These are phyloP conservation scores for Mixornis gularis DNA, from an alignment of 2,113 vertebrate species.

Conservation along the genomic window DNA sequence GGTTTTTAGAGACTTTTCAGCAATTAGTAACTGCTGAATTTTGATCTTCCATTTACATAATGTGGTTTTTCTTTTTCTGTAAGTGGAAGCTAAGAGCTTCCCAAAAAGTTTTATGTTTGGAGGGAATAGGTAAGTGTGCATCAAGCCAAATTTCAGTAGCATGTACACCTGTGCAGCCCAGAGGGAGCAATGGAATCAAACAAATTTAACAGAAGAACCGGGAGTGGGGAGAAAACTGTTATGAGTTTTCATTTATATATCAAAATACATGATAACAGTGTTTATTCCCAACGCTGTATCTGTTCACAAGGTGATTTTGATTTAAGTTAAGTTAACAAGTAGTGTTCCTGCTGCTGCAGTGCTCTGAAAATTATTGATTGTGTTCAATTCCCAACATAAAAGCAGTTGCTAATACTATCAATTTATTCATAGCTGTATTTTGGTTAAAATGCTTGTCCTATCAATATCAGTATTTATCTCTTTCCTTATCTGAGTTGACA, in stretches of 20 bases:
- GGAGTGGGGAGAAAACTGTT: rapidly evolving
- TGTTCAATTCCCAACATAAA: background rate
- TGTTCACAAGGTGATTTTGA: background rate
- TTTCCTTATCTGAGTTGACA: background rate
- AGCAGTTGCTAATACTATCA: background rate
- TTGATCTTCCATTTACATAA: slow-evolving; percentile 39
- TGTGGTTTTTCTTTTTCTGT: background rate
- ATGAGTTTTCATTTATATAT: background rate
- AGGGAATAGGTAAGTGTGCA: background rate
- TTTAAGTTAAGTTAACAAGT: background rate
- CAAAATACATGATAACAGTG: background rate
- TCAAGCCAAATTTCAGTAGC: background rate
- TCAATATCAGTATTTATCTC: background rate
- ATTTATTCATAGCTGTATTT: background rate
- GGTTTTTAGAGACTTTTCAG: background rate
- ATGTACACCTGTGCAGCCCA: background rate
- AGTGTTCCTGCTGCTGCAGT: background rate
- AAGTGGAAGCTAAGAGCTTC: slow-evolving; percentile 19
- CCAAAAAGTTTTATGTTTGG: background rate
- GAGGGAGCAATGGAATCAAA: background rate
- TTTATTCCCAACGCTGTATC: background rate
- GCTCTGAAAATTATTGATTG: background rate
- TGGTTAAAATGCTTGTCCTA: background rate
- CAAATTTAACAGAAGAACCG: background rate
- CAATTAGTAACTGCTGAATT: slow-evolving; percentile 14